A percentile compares a stretch with the other conserved stretches of the same genome.
phyloP scores from a whole-genome alignment of 2,113 vertebrate species.

The Upupa epops region DNA sequence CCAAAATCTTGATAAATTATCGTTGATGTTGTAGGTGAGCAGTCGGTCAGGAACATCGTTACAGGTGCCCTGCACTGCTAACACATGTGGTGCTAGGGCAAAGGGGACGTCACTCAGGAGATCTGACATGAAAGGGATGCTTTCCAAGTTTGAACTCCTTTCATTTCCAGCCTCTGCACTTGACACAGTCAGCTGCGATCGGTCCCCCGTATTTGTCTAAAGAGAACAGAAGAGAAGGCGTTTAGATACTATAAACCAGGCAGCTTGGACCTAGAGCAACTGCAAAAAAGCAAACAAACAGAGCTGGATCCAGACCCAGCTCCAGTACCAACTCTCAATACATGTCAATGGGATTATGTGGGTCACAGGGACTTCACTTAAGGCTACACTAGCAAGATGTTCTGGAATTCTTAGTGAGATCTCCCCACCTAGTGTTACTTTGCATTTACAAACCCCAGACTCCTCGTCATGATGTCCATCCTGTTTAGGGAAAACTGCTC shows the following conservation, averaged over 20 bases:
- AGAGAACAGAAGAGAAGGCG: conserved; percentile 25
- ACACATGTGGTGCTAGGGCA: conserved; percentile 89
- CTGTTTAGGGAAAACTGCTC: not conserved
- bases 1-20: conserved; percentile 87
- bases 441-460: not conserved
- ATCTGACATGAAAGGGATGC: conserved; percentile 75
- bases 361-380: not conserved
- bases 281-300: not conserved
- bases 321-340: not conserved
- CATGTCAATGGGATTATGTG: not conserved
- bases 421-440: not conserved
- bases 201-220: conserved; percentile 47
- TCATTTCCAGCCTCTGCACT: not conserved
- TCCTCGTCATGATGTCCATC: not conserved
- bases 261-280: not conserved
- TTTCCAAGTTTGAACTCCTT: conserved; percentile 67
- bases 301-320: not conserved
- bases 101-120: conserved; percentile 92
- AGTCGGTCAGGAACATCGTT: conserved; percentile 79
- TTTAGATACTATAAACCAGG: not conserved
- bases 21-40: conserved; percentile 79
- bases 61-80: conserved; percentile 80
- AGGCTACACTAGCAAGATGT: not conserved
- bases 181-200: not conserved
- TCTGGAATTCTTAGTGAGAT: not conserved